These are phyloP conservation scores for Oreortyx pictus DNA, from an alignment of 2,797 vertebrate genomes.

Conservation along the genomic window DNA sequence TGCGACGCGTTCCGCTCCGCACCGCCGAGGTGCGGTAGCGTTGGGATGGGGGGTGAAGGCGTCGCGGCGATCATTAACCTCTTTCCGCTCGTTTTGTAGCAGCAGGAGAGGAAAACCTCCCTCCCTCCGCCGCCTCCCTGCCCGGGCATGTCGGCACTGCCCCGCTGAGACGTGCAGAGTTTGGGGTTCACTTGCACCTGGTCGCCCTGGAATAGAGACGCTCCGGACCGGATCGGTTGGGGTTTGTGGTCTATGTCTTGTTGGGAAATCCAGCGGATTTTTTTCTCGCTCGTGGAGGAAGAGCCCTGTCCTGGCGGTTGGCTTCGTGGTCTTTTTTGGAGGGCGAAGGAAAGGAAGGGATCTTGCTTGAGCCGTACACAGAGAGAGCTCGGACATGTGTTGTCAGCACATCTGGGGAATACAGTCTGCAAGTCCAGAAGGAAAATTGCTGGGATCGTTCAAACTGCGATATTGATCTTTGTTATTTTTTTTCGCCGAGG, in stretches of 20 bases:
- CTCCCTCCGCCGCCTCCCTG: not conserved
- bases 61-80: slow-evolving; percentile 55
- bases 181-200: slow-evolving; percentile 69
- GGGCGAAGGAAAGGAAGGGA: slow-evolving; percentile 69
- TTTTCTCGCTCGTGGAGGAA: slow-evolving; percentile 72
- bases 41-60: not conserved
- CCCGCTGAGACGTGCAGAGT: slow-evolving; percentile 73
- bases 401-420: slow-evolving; percentile 87
- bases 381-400: slow-evolving; percentile 86
- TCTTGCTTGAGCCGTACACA: slow-evolving; percentile 70
- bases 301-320: slow-evolving; percentile 64
- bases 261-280: slow-evolving; percentile 78
- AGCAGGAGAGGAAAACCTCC: slow-evolving; percentile 16
- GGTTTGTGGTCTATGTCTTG: slow-evolving; percentile 81
- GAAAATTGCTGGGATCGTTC: slow-evolving; percentile 85
- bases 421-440: slow-evolving; percentile 86
- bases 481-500: slow-evolving; percentile 83
- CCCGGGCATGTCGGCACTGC: slow-evolving; percentile 48
- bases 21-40: not conserved
- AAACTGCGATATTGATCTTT: slow-evolving; percentile 86
- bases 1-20: not conserved
- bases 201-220: slow-evolving; percentile 63
- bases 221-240: slow-evolving; percentile 56
- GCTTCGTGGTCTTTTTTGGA: slow-evolving; percentile 65
- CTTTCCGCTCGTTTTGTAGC: slow-evolving; percentile 56